Conservation (phyloP, 53 echinoderm and acorn worm genomes). For the Glandiceps talaboti region DNA sequence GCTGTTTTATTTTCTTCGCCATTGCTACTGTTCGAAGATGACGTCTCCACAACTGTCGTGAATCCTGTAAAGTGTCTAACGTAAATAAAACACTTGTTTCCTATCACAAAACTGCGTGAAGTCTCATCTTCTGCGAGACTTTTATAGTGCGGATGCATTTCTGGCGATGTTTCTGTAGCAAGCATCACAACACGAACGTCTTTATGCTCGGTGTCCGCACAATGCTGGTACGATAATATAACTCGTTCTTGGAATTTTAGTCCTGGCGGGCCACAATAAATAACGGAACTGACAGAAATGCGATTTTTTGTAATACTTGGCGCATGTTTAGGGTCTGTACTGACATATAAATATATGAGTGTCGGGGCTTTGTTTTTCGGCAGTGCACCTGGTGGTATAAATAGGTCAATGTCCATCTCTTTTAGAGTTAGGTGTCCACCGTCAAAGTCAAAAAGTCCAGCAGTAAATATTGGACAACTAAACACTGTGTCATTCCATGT, state of each 20-base stretch:
- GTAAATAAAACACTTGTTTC: not conserved
- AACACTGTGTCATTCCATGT: not conserved
- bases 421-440: constrained; percentile 2
- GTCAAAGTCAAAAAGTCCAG: constrained; percentile 6
- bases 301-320: not conserved
- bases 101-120: not conserved
- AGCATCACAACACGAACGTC: not conserved
- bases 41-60: not conserved
- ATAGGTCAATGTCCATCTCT: not conserved
- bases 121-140: not conserved
- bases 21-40: not conserved
- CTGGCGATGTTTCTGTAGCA: not conserved
- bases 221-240: constrained; percentile 23
- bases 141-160: not conserved
- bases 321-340: not conserved
- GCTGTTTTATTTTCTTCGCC: not conserved
- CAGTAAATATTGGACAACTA: not conserved
- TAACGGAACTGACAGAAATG: not conserved
- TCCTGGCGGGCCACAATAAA: constrained; percentile 23
- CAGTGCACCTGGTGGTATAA: constrained; percentile 8
- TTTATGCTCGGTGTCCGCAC: constrained; percentile 4
- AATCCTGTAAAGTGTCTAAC: not conserved
- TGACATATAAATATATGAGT: constrained; percentile 1
- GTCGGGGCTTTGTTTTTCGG: not conserved
- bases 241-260: constrained; percentile 22